phyloP scores from a whole-genome alignment of 1,140 invertebrate genomes.

The Hermetia illucens region DNA sequence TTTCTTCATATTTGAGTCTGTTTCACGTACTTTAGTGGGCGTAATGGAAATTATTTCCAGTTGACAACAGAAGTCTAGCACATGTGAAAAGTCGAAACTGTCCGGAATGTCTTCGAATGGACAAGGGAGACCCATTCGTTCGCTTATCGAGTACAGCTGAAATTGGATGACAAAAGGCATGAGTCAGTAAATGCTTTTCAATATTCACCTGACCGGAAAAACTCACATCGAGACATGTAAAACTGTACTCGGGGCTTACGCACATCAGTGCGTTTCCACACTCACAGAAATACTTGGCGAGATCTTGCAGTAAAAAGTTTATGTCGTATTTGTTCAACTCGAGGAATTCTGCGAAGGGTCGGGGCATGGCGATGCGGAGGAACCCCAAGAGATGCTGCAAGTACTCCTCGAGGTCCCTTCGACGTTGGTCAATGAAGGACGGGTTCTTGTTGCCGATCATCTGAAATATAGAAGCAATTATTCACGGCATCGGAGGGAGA shows the following conservation, averaged over 20 bases:
- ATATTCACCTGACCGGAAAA: background rate
- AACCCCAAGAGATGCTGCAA: slow-evolving; percentile 61
- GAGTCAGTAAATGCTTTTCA: slow-evolving; percentile 1
- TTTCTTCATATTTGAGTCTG: slow-evolving; percentile 29
- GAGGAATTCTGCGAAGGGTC: slow-evolving; percentile 59
- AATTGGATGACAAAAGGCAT: slow-evolving; percentile 26
- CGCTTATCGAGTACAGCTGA: slow-evolving; percentile 75
- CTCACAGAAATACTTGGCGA: slow-evolving; percentile 54
- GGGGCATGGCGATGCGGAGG: slow-evolving; percentile 43
- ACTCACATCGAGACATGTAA: slow-evolving; percentile 58
- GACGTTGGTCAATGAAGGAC: slow-evolving; percentile 70
- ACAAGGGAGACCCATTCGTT: slow-evolving; percentile 73
- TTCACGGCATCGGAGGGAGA: background rate
- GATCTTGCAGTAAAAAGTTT: slow-evolving; percentile 60
- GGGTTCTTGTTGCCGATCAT: slow-evolving; percentile 60
- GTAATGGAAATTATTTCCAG: slow-evolving; percentile 38
- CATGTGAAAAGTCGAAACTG: slow-evolving; percentile 73
- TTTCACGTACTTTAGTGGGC: slow-evolving; percentile 50
- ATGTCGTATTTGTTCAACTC: slow-evolving; percentile 73
- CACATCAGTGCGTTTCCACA: slow-evolving; percentile 51
- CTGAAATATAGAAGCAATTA: slow-evolving; percentile 17
- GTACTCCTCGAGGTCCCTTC: slow-evolving; percentile 65
- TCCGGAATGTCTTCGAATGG: slow-evolving; percentile 49
- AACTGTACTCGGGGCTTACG: slow-evolving; percentile 42
- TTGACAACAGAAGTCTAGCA: slow-evolving; percentile 76